A percentile compares a stretch with the other conserved stretches of the same genome.
Conservation (phyloP, 2,888 invertebrate genomes). For the Drosophila parthenogenetica region DNA sequence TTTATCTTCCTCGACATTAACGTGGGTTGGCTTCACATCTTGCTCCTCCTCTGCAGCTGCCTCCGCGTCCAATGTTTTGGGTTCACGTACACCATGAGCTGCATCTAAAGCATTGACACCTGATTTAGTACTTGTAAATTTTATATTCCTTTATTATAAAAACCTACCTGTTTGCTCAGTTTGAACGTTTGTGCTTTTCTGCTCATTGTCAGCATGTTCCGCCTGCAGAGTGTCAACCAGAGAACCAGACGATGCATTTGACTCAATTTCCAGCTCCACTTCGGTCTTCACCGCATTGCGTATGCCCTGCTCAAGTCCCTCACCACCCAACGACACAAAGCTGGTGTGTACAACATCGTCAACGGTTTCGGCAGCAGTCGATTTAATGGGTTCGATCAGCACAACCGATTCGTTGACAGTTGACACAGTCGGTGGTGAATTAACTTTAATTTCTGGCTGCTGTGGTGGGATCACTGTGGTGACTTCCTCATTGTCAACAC, state of each 20-base stretch:
- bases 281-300: slow-evolving; percentile 75
- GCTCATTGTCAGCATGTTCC: slow-evolving; percentile 21
- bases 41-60: slow-evolving; percentile 3
- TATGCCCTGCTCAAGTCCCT: slow-evolving; percentile 75
- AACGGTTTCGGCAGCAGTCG: slow-evolving; percentile 31
- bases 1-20: not conserved
- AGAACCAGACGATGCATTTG: slow-evolving; percentile 29
- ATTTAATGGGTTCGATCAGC: slow-evolving; percentile 20
- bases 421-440: slow-evolving; percentile 12
- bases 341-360: slow-evolving; percentile 49
- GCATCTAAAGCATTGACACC: slow-evolving; percentile 9
- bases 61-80: slow-evolving; percentile 53
- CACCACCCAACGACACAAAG: slow-evolving; percentile 59
- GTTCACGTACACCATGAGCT: slow-evolving; percentile 52
- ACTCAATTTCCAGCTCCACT: slow-evolving; percentile 66
- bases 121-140: not conserved
- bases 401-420: slow-evolving; percentile 28
- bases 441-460: slow-evolving; percentile 23
- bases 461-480: slow-evolving; percentile 54
- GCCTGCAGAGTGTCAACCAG: slow-evolving; percentile 35
- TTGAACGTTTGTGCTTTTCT: slow-evolving; percentile 11
- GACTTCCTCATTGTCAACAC: slow-evolving; percentile 35
- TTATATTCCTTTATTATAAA: not conserved
- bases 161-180: slow-evolving; percentile 44
- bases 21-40: not conserved